A percentile compares a stretch with the other conserved stretches of the same genome.
These are phyloP conservation scores for Wiebesia pumilae DNA, from an alignment of 1,140 invertebrate genomes.

Conservation along the genomic window DNA sequence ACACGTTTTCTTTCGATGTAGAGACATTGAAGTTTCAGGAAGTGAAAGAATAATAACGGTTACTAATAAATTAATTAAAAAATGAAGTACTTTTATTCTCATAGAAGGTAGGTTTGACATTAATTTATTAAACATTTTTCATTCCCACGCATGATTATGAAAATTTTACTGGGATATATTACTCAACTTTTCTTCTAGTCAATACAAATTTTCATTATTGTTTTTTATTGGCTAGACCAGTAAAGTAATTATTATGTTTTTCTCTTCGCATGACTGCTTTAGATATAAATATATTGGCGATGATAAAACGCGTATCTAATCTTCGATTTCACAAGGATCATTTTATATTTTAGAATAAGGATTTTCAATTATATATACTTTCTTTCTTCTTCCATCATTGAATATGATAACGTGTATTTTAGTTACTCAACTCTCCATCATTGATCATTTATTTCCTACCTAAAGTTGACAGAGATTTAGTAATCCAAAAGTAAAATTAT, in stretches of 20 bases:
- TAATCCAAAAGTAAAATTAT: too few relatives aligned
- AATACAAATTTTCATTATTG: neutral
- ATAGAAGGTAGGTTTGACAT: neutral
- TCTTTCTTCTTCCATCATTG: neutral
- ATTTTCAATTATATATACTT: neutral
- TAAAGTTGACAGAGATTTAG: too few relatives aligned
- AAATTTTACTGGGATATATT: neutral
- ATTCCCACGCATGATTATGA: neutral
- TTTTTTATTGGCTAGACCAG: neutral
- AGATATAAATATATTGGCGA: neutral
- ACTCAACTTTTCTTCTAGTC: neutral
- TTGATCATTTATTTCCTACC: too few relatives aligned
- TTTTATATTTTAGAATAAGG: neutral
- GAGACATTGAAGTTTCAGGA: too few relatives aligned
- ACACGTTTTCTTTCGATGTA: too few relatives aligned
- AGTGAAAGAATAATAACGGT: too few relatives aligned
- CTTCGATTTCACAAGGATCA: slow-evolving; percentile 1
- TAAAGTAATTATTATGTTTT: neutral
- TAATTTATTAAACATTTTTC: neutral
- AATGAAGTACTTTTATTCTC: neutral
- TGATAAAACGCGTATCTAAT: slow-evolving; percentile 4
- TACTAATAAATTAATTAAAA: neutral
- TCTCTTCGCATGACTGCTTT: neutral
- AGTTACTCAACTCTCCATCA: too few relatives aligned
- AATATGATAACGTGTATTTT: too few relatives aligned